A percentile compares a stretch with the other conserved stretches of the same genome.
These are phyloP conservation scores for Unio pictorum DNA, from an alignment of 2,888 invertebrate species.

Conservation along the genomic window DNA sequence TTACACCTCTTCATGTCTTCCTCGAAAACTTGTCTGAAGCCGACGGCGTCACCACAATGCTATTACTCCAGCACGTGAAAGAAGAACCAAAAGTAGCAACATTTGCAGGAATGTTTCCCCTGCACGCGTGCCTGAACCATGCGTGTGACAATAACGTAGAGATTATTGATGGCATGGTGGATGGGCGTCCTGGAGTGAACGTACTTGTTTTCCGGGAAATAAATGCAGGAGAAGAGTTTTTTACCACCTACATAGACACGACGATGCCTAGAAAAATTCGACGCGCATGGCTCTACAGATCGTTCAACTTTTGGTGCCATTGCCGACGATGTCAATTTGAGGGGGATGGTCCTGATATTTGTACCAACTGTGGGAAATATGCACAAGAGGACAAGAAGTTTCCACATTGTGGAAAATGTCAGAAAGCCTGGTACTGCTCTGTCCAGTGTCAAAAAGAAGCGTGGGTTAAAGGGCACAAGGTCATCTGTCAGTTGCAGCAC, in stretches of 20 bases:
- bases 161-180: constrained; percentile 51
- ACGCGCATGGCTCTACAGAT: constrained; percentile 63
- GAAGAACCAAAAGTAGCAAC: constrained; percentile 44
- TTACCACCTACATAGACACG: constrained; percentile 63
- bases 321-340: constrained; percentile 60
- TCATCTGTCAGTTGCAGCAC: constrained; percentile 50
- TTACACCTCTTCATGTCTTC: constrained; percentile 52
- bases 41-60: constrained; percentile 39
- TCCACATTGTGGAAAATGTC: constrained; percentile 58
- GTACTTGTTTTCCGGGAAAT: constrained; percentile 56
- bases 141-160: constrained; percentile 63
- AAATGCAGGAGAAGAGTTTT: constrained; percentile 56
- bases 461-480: constrained; percentile 61
- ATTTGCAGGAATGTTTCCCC: constrained; percentile 61
- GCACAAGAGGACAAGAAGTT: constrained; percentile 49
- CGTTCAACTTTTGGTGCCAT: constrained; percentile 66
- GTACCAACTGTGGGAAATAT: constrained; percentile 53
- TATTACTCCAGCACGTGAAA: constrained; percentile 42
- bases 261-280: constrained; percentile 55
- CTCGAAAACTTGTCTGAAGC: constrained; percentile 33
- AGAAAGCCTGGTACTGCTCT: constrained; percentile 63
- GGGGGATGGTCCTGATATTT: constrained; percentile 52
- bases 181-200: constrained; percentile 51
- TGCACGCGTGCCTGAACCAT: constrained; percentile 65
- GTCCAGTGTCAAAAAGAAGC: constrained; percentile 55